Evolutionary conservation across 2,888 invertebrate species (phyloP).

Genomic region (Drosophila tanythrix): DNA sequence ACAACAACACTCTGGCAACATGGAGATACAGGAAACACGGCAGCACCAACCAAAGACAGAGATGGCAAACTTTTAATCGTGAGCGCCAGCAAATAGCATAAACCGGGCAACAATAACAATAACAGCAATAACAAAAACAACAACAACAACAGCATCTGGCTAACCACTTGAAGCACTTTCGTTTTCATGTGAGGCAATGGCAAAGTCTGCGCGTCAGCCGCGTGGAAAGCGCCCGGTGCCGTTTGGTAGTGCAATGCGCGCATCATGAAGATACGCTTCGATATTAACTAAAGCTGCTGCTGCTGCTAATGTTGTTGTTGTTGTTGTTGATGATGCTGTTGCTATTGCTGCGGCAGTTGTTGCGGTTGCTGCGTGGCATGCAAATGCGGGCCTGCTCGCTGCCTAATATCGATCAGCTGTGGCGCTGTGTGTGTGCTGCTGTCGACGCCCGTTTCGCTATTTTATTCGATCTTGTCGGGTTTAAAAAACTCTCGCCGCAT

Average conservation of each 20-base stretch:
- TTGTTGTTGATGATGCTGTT: slow-evolving; percentile 12
- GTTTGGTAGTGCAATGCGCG: slow-evolving; percentile 73
- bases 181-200: slow-evolving; percentile 80
- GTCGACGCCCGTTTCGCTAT: slow-evolving; percentile 48
- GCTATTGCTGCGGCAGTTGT: slow-evolving; percentile 13
- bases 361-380: slow-evolving; percentile 47
- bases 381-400: slow-evolving; percentile 45
- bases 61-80: slow-evolving; percentile 55
- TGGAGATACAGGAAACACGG: slow-evolving; percentile 75
- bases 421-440: slow-evolving; percentile 30
- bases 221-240: slow-evolving; percentile 71
- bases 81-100: slow-evolving; percentile 56
- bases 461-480: slow-evolving; percentile 74
- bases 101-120: slow-evolving; percentile 31
- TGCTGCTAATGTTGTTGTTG: slow-evolving; percentile 26
- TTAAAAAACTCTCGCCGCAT: slow-evolving; percentile 79
- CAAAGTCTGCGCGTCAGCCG: slow-evolving; percentile 51
- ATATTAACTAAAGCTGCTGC: slow-evolving; percentile 29
- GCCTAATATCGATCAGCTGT: slow-evolving; percentile 75
- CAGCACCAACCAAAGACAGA: slow-evolving; percentile 43
- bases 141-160: slow-evolving; percentile 58
- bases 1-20: slow-evolving; percentile 48
- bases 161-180: slow-evolving; percentile 81
- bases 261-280: slow-evolving; percentile 68
- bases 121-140: slow-evolving; percentile 17